Conservation (phyloP, 2,888 invertebrate species). For the Acanthopleura granulata region DNA sequence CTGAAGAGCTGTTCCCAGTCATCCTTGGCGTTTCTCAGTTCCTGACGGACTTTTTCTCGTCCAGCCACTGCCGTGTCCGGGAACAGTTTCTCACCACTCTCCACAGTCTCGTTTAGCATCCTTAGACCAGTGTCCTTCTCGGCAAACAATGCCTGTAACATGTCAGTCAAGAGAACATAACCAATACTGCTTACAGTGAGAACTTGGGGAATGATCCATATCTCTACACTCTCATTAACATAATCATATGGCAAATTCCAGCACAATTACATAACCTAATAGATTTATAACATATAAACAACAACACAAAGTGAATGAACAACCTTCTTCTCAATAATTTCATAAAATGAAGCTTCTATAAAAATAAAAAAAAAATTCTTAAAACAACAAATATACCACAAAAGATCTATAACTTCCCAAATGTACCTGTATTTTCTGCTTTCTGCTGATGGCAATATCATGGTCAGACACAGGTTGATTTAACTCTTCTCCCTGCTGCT, state of each 20-base stretch:
- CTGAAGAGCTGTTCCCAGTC: slow-evolving; percentile 71
- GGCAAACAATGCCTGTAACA: slow-evolving; percentile 82
- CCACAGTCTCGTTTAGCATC: slow-evolving; percentile 85
- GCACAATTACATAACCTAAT: no score
- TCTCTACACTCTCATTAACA: no score
- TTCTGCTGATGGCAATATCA: slow-evolving; percentile 73
- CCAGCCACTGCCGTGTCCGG: slow-evolving; percentile 88
- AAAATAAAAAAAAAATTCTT: neutral
- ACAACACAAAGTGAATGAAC: no score
- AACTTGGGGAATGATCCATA: no score
- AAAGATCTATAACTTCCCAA: no score
- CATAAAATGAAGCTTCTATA: no score
- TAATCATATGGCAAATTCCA: no score
- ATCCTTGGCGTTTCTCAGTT: slow-evolving; percentile 72
- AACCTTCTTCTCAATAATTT: no score
- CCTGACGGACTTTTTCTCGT: slow-evolving; percentile 84
- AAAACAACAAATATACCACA: neutral
- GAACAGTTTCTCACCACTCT: slow-evolving; percentile 89
- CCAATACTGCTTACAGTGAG: no score
- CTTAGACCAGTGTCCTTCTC: slow-evolving; percentile 82
- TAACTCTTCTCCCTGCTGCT: slow-evolving; percentile 86
- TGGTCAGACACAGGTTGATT: slow-evolving; percentile 84
- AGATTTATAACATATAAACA: no score
- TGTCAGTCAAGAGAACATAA: slow-evolving; percentile 11
- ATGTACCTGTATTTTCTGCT: neutral